Evolutionary conservation across 2,888 invertebrate species (phyloP).

Genomic region (Cheilosia soror): DNA sequence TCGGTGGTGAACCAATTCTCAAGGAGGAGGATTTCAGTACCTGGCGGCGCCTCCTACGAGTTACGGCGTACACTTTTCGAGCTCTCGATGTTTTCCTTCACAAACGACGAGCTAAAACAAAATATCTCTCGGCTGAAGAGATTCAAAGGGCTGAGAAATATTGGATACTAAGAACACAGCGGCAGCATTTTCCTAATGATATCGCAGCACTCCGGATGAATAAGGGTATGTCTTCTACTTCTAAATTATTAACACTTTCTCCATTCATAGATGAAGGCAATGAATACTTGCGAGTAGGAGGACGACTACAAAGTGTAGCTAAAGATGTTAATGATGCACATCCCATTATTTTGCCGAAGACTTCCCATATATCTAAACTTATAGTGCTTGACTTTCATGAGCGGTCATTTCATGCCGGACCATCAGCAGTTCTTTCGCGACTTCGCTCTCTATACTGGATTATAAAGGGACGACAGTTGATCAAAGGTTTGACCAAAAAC

Average conservation of each 20-base stretch:
- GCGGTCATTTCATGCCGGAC: constrained; percentile 7
- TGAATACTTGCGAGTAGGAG: constrained; percentile 3
- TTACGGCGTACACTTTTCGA: not conserved
- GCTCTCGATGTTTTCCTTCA: not conserved
- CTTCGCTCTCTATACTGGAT: constrained; percentile 28
- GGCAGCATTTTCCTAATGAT: not conserved
- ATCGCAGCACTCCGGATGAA: not conserved
- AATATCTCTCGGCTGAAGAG: constrained; percentile 10
- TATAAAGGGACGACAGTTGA: not conserved
- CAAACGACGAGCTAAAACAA: not conserved
- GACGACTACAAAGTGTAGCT: constrained; percentile 4
- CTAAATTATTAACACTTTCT: constrained; percentile 15
- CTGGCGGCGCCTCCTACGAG: not conserved
- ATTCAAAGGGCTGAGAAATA: constrained; percentile 11
- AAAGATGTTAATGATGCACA: not conserved
- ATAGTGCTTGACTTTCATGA: constrained; percentile 6
- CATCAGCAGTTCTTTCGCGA: constrained; percentile 1
- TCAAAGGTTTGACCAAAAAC: constrained; percentile 7
- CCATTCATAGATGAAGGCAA: constrained; percentile 7
- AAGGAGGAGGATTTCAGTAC: not conserved
- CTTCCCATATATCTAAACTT: constrained; percentile 8
- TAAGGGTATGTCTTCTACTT: constrained; percentile 16
- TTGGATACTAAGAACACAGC: not conserved
- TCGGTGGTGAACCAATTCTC: not conserved
- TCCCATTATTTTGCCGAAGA: constrained; percentile 20